phyloP scores from a whole-genome alignment of 1,140 invertebrate species.

The Matsumurasca onukii region DNA sequence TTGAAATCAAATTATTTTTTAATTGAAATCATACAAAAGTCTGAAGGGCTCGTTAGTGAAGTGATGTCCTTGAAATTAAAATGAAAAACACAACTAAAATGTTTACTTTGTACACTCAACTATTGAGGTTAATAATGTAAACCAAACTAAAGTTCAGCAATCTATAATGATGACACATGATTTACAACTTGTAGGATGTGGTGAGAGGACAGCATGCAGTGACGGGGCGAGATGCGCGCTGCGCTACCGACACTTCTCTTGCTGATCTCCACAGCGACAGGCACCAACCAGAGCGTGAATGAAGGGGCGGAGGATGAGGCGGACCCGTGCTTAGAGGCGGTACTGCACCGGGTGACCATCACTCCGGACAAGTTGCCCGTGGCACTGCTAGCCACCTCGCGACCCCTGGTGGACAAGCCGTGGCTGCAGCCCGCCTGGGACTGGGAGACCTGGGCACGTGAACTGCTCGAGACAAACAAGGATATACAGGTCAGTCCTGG shows the following conservation, averaged over 20 bases:
- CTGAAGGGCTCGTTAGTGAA: no score
- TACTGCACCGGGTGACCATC: slow-evolving; percentile 27
- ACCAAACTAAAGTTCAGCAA: no score
- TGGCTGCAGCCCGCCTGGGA: not conserved
- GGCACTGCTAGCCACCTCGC: slow-evolving; percentile 21
- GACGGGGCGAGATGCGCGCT: not conserved
- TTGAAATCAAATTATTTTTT: no score
- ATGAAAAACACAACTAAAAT: no score
- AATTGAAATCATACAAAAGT: no score
- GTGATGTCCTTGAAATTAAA: no score
- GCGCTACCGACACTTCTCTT: not conserved
- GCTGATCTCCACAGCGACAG: not conserved
- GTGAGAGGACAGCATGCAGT: not conserved
- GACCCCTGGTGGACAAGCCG: not conserved
- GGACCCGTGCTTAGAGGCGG: slow-evolving; percentile 25
- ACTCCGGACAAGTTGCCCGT: slow-evolving; percentile 31
- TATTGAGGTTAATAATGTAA: no score
- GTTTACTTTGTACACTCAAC: no score
- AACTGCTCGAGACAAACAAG: slow-evolving; percentile 13
- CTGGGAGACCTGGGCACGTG: slow-evolving; percentile 25
- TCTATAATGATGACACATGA: no score
- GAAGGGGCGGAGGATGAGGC: not conserved
- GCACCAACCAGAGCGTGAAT: not conserved
- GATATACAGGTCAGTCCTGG: slow-evolving; percentile 22
- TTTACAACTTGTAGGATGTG: not conserved